Percentiles rank a stretch among this genome's conserved stretches.
Conservation (phyloP, 92 coral and sea anemone genomes). For the Palythoa heliodiscus region DNA sequence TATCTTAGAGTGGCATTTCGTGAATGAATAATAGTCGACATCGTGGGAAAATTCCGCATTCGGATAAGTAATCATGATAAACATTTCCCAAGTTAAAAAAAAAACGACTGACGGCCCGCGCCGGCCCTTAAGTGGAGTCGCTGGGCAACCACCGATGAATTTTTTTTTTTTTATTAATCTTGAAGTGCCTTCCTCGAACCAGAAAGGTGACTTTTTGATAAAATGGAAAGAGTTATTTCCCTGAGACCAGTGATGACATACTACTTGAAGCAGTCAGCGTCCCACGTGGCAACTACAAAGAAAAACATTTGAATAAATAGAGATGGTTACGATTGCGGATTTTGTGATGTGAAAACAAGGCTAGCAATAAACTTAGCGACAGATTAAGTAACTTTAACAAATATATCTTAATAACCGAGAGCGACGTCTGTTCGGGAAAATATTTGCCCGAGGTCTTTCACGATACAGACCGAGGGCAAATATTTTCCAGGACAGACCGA, state of each 20-base stretch:
- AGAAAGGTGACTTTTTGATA: background rate
- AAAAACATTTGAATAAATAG: background rate
- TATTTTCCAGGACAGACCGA: too few relatives aligned
- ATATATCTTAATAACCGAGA: too few relatives aligned
- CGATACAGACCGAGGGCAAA: too few relatives aligned
- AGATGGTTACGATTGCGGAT: background rate
- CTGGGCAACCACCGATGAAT: conserved; percentile 32
- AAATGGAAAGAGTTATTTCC: background rate
- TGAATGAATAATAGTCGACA: conserved; percentile 11
- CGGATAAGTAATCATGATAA: background rate
- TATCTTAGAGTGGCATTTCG: background rate
- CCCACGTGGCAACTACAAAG: conserved; percentile 25
- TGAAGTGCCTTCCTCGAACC: conserved; percentile 26
- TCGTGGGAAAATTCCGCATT: background rate
- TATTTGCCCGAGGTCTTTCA: too few relatives aligned
- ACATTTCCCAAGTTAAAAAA: conserved; percentile 8
- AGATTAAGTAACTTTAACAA: too few relatives aligned
- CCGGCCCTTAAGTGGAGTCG: conserved; percentile 10
- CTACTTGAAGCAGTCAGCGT: conserved; percentile 38
- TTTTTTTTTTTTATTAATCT: background rate
- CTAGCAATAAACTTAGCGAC: background rate
- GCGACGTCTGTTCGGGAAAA: too few relatives aligned
- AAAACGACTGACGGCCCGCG: conserved; percentile 36
- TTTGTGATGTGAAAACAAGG: background rate
- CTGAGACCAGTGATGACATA: conserved; percentile 35